Evolutionary conservation across 2,888 invertebrate species (phyloP).

Genomic region (Imbricaverruca yamaguchii): DNA sequence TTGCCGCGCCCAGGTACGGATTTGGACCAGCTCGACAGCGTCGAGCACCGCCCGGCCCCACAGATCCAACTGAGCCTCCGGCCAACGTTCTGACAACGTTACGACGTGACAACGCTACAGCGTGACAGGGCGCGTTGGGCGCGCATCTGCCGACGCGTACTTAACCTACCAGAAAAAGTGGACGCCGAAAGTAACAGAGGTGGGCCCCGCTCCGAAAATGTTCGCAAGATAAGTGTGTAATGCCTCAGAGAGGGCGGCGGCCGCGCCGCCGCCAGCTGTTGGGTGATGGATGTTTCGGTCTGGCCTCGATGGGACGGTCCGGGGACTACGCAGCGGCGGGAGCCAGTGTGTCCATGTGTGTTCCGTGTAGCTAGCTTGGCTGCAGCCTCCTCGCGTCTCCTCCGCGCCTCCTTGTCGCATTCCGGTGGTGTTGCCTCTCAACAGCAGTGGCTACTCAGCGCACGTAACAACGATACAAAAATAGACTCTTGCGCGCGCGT

Average conservation of each 20-base stretch:
- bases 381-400: not conserved
- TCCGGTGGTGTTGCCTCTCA: not conserved
- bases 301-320: not conserved
- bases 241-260: not conserved
- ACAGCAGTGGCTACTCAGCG: not conserved
- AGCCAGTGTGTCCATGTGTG: not conserved
- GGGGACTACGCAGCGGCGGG: not conserved
- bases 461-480: constrained; percentile 16
- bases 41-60: not conserved
- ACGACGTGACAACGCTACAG: too few species aligned
- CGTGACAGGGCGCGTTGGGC: too few species aligned
- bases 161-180: constrained; percentile 16
- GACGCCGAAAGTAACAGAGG: not conserved
- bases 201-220: constrained; percentile 5
- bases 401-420: not conserved
- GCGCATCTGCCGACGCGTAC: not conserved
- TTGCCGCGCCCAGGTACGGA: not conserved
- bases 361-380: constrained; percentile 12
- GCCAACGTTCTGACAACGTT: too few species aligned
- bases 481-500: constrained; percentile 10
- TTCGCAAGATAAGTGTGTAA: not conserved
- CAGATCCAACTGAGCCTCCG: too few species aligned
- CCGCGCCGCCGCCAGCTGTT: not conserved
- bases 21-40: not conserved
- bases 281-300: not conserved